These are phyloP conservation scores for Ianthella basta DNA, from an alignment of 37 sponge, comb jelly and placozoan genomes.

Conservation along the genomic window DNA sequence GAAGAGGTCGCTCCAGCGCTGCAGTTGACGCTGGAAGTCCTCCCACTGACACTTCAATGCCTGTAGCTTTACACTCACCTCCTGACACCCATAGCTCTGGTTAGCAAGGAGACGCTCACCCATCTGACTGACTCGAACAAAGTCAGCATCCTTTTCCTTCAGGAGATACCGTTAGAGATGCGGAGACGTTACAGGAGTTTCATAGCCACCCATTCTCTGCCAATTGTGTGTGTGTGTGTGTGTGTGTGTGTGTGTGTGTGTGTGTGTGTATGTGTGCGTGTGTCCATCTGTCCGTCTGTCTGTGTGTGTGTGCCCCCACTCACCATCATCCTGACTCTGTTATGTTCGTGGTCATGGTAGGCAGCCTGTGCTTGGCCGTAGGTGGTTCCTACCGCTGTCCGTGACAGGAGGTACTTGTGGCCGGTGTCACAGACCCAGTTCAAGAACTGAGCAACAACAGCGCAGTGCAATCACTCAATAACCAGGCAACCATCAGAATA, in stretches of 20 bases:
- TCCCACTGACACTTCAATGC: slow-evolving; percentile 58
- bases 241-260: too few species aligned
- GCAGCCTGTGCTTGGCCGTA: slow-evolving; percentile 22
- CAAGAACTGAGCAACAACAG: neutral
- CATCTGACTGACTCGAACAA: slow-evolving; percentile 28
- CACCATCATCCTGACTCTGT: slow-evolving; percentile 16
- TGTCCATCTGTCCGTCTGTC: neutral
- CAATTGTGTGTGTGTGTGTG: too few species aligned
- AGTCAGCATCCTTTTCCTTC: slow-evolving; percentile 5
- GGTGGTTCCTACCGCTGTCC: slow-evolving; percentile 20
- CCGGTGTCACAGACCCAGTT: neutral
- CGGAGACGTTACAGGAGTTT: too few species aligned
- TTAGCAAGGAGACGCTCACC: slow-evolving; percentile 56
- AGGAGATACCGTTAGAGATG: neutral
- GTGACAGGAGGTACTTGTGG: slow-evolving; percentile 16
- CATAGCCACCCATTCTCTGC: too few species aligned
- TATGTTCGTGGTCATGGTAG: neutral
- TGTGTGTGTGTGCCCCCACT: neutral
- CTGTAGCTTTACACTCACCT: neutral
- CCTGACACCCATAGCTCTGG: slow-evolving; percentile 49
- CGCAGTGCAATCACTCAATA: too few species aligned
- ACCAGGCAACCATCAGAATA: too few species aligned
- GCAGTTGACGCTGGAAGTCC: slow-evolving; percentile 5
- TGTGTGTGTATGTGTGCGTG: too few species aligned
- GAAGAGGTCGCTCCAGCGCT: slow-evolving; percentile 17